Evolutionary conservation across 2,797 vertebrate species (phyloP), one percentile per base, ranked within the genome.

Genomic region (Gymnoscopelus microlampas): DNA sequence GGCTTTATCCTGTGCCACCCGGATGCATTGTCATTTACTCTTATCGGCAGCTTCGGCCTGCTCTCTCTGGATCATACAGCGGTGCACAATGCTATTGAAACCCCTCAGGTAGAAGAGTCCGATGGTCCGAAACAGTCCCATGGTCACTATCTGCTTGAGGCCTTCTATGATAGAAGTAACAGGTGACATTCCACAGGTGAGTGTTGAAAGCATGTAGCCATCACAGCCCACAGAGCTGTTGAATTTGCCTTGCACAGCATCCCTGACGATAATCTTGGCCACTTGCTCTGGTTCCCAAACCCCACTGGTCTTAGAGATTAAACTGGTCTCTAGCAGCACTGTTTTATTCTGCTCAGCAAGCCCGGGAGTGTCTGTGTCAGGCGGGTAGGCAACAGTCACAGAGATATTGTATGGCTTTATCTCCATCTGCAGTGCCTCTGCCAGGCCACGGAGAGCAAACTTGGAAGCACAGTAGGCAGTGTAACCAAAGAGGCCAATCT

Each of bases 351-450:
- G 98, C 76, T 96, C 94, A 9, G 94, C 95, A 79, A 96, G 87
- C 32, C 97, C 96, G 68, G 98, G 98, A 5, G 98, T 99, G 85
- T 99, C 98, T 0, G 98, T 99, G 88, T 99, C 98, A 5, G 98
- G 98, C 5, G 98, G 98, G 86, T 96, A 99, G 4, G 97, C 97
- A 78, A 99, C 89, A 0, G 97, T 99, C 80, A 99, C 23, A 1
- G 98, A 99, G 85, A 99, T 93, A 24, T 99, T 99, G 68, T 99
- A 99, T 0, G 98, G 97, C 91, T 99, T 99, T 76, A 99, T 96
- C 98, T 99, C 98, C 98, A 99, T 99, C 89, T 99, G 97, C 87
- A 99, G 90, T 0, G 98, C 95, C 91, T 99, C 98, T 1, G 98
- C 97, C 80, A 99, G 79, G 4, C 98, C 98, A 48, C 96, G 94